Evolutionary conservation across 2,113 vertebrate genomes (phyloP).

Genomic region (Dendropsophus ebraccatus): DNA sequence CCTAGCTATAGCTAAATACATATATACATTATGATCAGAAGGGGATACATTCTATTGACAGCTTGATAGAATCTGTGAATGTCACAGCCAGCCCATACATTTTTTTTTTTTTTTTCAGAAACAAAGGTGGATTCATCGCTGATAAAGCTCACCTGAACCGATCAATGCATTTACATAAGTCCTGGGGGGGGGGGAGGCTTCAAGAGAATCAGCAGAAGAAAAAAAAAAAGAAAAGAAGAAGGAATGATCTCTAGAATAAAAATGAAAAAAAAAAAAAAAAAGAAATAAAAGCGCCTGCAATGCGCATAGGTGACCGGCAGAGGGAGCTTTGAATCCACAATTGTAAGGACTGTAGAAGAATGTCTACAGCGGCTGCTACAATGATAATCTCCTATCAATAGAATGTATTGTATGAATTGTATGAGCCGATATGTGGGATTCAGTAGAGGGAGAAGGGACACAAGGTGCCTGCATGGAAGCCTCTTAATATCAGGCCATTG

Average conservation of each 20-base stretch:
- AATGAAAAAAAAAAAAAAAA: not conserved
- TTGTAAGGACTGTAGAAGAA: conserved; percentile 63
- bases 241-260: conserved; percentile 43
- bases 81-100: not conserved
- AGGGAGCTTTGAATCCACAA: conserved; percentile 75
- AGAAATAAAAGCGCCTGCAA: conserved; percentile 30
- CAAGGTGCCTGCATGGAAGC: not conserved
- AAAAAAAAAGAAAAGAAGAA: not conserved
- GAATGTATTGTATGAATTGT: conserved; percentile 57
- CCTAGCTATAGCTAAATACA: not conserved
- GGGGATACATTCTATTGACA: not conserved
- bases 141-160: conserved; percentile 7
- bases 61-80: not conserved
- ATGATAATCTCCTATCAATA: conserved; percentile 66
- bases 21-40: not conserved
- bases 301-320: conserved; percentile 68
- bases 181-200: conserved; percentile 4
- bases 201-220: conserved; percentile 32
- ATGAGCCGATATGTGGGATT: conserved; percentile 21
- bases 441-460: conserved; percentile 26
- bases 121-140: conserved; percentile 18
- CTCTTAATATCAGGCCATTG: not conserved
- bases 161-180: conserved; percentile 40
- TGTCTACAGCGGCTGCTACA: conserved; percentile 38
- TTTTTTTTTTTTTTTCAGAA: not conserved